A percentile compares a stretch with the other conserved stretches of the same genome.
These are phyloP conservation scores for Coenonympha glycerion DNA, from an alignment of 2,888 invertebrate genomes.

Conservation along the genomic window DNA sequence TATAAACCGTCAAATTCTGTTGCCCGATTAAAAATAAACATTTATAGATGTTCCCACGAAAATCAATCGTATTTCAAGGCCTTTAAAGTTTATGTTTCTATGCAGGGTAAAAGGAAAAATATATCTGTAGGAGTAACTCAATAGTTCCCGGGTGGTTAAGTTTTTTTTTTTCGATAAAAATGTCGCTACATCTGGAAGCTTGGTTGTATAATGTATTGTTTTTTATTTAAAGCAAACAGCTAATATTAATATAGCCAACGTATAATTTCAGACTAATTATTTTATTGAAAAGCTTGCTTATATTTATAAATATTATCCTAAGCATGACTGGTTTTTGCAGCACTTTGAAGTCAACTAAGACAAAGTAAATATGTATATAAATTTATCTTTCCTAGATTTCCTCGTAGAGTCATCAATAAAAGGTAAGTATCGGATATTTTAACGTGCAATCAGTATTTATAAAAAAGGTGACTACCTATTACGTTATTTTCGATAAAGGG, in stretches of 20 bases:
- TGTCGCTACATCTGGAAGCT: constrained; percentile 14
- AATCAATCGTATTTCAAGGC: constrained; percentile 15
- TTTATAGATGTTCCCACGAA: constrained; percentile 6
- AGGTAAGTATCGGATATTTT: neutral
- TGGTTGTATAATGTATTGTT: too few species aligned
- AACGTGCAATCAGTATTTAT: neutral
- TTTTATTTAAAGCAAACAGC: too few species aligned
- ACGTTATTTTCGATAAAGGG: neutral
- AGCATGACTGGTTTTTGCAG: too few species aligned
- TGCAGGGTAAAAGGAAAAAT: constrained; percentile 33
- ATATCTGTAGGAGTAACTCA: constrained; percentile 48
- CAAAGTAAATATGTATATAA: too few species aligned
- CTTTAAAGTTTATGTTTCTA: constrained; percentile 29
- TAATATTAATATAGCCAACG: too few species aligned
- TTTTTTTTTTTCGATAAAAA: constrained; percentile 32
- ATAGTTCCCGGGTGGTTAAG: constrained; percentile 46
- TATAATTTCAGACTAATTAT: too few species aligned
- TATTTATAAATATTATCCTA: too few species aligned
- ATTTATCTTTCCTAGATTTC: too few species aligned
- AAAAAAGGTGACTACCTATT: too few species aligned
- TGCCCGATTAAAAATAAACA: constrained; percentile 34
- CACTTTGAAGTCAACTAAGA: too few species aligned
- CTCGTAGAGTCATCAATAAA: neutral
- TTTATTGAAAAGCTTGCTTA: too few species aligned
- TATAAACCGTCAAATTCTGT: constrained; percentile 44